Evolutionary conservation across 2,888 invertebrate species (phyloP).

Genomic region (Marasmarcha lunaedactyla): DNA sequence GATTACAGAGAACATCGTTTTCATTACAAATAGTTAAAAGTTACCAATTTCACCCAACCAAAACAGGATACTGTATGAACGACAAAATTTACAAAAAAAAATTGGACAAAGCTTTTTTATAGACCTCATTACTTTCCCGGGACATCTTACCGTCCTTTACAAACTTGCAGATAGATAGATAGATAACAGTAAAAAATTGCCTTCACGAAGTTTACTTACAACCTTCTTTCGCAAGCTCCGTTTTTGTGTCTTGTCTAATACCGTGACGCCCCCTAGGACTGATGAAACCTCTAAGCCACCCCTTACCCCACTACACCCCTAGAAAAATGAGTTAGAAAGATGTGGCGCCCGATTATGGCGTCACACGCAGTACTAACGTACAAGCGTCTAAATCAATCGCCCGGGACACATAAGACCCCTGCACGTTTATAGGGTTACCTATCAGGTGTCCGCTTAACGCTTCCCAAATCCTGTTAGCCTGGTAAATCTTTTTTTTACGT

Average conservation of each 20-base stretch:
- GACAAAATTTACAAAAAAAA: no score
- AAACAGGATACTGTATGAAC: no score
- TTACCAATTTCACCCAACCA: no score
- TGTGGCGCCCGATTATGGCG: constrained; percentile 65
- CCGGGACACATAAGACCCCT: constrained; percentile 31
- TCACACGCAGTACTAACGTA: constrained; percentile 49
- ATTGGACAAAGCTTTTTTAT: no score
- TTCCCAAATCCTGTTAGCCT: constrained; percentile 27
- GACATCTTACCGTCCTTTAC: constrained; percentile 22
- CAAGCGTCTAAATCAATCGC: constrained; percentile 62
- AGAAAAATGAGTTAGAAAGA: constrained; percentile 72
- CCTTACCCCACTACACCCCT: constrained; percentile 29
- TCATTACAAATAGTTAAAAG: no score
- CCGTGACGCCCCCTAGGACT: constrained; percentile 58
- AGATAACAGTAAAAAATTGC: constrained; percentile 32
- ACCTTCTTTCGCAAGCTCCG: constrained; percentile 52
- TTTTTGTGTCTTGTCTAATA: constrained; percentile 71
- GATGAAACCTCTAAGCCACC: constrained; percentile 36
- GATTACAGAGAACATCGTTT: no score
- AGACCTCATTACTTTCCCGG: no score
- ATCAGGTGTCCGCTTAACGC: constrained; percentile 24
- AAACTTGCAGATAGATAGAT: constrained; percentile 19
- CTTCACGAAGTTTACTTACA: constrained; percentile 54
- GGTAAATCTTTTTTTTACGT: constrained; percentile 16
- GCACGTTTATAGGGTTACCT: constrained; percentile 31